Evolutionary conservation across 2,888 invertebrate genomes (phyloP).

Genomic region (Zaprionus obscuricornis): DNA sequence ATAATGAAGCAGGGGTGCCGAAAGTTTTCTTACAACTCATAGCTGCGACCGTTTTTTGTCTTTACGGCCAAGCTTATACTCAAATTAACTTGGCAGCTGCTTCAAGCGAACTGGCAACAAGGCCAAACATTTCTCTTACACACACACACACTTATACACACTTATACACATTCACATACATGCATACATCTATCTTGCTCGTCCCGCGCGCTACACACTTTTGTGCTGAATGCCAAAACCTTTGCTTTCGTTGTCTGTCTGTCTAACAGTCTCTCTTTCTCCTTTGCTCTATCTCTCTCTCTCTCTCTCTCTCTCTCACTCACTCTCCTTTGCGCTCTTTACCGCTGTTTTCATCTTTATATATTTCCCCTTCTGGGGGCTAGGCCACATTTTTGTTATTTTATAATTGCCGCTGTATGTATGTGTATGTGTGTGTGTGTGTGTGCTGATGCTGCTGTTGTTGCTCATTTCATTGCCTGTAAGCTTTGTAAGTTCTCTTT

Average conservation of each 20-base stretch:
- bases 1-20: too few relatives aligned
- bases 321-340: conserved; percentile 32
- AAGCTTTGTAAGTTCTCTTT: conserved; percentile 55
- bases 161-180: too few relatives aligned
- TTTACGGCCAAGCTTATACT: conserved; percentile 23
- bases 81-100: conserved; percentile 44
- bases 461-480: conserved; percentile 53
- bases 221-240: too few relatives aligned
- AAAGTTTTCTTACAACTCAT: too few relatives aligned
- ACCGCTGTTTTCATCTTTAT: not conserved
- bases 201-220: too few relatives aligned
- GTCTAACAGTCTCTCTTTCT: not conserved
- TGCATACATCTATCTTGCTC: too few relatives aligned
- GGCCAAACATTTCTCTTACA: too few relatives aligned
- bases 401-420: conserved; percentile 62
- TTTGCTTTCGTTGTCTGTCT: too few relatives aligned
- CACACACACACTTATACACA: too few relatives aligned
- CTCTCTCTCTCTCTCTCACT: too few relatives aligned
- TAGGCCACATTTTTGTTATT: conserved; percentile 66
- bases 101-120: conserved; percentile 19
- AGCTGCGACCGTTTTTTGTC: not conserved
- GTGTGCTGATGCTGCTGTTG: conserved; percentile 1
- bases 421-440: not conserved
- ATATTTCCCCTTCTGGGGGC: conserved; percentile 18
- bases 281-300: not conserved